Conservation (phyloP, 1,140 invertebrate species). For the Teleopsis dalmanni region DNA sequence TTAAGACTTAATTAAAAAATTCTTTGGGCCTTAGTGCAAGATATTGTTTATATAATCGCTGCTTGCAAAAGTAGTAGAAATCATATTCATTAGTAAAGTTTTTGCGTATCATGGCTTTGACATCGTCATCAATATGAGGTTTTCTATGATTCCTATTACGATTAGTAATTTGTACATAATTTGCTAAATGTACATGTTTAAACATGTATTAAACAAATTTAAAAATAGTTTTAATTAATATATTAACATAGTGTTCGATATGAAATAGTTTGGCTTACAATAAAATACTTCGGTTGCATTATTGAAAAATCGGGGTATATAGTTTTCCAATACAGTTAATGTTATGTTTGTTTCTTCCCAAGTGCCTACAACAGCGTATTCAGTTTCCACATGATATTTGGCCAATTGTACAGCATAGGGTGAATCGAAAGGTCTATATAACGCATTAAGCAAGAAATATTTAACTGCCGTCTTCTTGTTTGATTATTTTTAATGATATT, state of each 20-base stretch:
- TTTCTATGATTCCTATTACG: constrained; percentile 24
- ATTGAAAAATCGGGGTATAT: constrained; percentile 67
- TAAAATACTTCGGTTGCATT: not conserved
- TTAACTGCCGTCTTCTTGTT: not conserved
- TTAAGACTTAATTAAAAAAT: not conserved
- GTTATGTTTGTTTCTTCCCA: constrained; percentile 76
- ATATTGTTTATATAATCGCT: constrained; percentile 72
- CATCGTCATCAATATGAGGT: constrained; percentile 60
- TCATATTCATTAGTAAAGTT: constrained; percentile 87
- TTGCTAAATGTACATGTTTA: too few species aligned
- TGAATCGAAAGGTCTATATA: constrained; percentile 72
- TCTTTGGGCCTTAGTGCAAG: constrained; percentile 53
- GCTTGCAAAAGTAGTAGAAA: constrained; percentile 83
- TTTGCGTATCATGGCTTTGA: constrained; percentile 71
- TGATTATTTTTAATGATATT: not conserved
- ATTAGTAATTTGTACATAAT: constrained; percentile 2
- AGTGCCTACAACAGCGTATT: constrained; percentile 79
- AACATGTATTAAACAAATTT: too few species aligned
- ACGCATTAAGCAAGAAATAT: not conserved
- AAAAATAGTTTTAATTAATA: too few species aligned
- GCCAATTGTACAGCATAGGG: constrained; percentile 67
- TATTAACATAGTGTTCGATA: not conserved
- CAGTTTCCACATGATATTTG: constrained; percentile 68
- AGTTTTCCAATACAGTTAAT: constrained; percentile 70
- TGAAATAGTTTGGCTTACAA: not conserved